These are phyloP conservation scores for Microtus ochrogaster DNA, from an alignment of 2,113 vertebrate genomes.

Conservation along the genomic window DNA sequence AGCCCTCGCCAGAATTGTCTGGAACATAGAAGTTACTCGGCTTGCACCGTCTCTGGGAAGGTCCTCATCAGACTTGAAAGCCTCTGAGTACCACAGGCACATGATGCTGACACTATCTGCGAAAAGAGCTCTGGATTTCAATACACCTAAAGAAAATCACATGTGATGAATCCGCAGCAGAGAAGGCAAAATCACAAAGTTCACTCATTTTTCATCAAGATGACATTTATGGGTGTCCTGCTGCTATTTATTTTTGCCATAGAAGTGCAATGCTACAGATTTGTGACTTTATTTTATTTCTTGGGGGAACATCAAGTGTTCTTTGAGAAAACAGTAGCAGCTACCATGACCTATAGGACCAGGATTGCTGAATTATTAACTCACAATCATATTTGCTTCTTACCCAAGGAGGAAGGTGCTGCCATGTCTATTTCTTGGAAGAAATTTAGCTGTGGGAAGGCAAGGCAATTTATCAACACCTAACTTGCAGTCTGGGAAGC, in stretches of 20 bases:
- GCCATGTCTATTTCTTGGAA: slow-evolving; percentile 17
- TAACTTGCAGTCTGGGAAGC: not conserved
- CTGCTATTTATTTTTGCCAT: not conserved
- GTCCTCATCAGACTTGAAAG: slow-evolving; percentile 37
- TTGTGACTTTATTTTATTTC: slow-evolving; percentile 17
- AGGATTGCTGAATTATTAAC: not conserved
- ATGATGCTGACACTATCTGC: not conserved
- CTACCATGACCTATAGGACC: not conserved
- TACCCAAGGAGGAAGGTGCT: not conserved
- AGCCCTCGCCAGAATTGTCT: not conserved
- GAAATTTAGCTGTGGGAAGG: not conserved
- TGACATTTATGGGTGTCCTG: not conserved
- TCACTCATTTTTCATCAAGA: not conserved
- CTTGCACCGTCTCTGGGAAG: not conserved
- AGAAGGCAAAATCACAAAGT: not conserved
- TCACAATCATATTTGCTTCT: not conserved
- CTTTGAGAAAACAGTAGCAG: not conserved
- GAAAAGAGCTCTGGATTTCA: slow-evolving; percentile 2
- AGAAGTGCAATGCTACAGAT: not conserved
- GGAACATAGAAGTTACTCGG: not conserved
- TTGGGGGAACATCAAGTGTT: not conserved
- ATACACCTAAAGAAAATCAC: not conserved
- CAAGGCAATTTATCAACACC: not conserved
- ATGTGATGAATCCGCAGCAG: not conserved
- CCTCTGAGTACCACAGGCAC: not conserved